Percentiles rank a stretch among this genome's conserved stretches.
Evolutionary conservation across 2,888 invertebrate species (phyloP).

Genomic region (Trisateles emortualis): DNA sequence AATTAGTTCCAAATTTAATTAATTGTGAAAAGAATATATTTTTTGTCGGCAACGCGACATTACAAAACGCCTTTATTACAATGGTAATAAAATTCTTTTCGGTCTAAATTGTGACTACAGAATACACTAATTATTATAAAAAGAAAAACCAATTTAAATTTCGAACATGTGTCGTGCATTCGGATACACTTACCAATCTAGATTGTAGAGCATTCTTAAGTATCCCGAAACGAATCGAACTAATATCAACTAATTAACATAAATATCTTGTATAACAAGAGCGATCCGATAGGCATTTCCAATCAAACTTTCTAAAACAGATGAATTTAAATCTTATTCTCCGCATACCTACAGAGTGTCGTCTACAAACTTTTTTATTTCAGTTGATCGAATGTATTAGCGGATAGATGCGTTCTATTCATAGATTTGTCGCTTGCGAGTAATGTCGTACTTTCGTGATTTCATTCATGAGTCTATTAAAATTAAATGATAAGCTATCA

Average conservation of each 20-base stretch:
- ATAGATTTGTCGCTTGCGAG: slow-evolving; percentile 47
- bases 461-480: slow-evolving; percentile 36
- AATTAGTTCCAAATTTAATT: no score
- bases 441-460: slow-evolving; percentile 39
- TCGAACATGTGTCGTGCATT: neutral
- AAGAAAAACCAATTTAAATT: neutral
- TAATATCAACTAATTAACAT: slow-evolving; percentile 24
- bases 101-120: no score
- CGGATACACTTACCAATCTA: neutral
- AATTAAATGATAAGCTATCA: slow-evolving; percentile 10
- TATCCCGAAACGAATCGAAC: neutral
- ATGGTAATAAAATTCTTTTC: no score
- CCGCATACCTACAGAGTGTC: slow-evolving; percentile 23
- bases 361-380: slow-evolving; percentile 45
- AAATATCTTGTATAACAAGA: slow-evolving; percentile 25
- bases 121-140: no score
- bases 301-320: slow-evolving; percentile 42
- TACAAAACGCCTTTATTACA: no score
- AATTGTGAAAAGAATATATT: no score
- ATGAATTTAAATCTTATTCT: slow-evolving; percentile 30
- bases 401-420: slow-evolving; percentile 51
- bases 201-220: slow-evolving; percentile 1
- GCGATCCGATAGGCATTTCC: slow-evolving; percentile 18
- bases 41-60: no score
- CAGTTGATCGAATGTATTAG: slow-evolving; percentile 48